These are phyloP conservation scores for Tetramorium bicarinatum DNA, from an alignment of 2,888 invertebrate species.

Conservation along the genomic window DNA sequence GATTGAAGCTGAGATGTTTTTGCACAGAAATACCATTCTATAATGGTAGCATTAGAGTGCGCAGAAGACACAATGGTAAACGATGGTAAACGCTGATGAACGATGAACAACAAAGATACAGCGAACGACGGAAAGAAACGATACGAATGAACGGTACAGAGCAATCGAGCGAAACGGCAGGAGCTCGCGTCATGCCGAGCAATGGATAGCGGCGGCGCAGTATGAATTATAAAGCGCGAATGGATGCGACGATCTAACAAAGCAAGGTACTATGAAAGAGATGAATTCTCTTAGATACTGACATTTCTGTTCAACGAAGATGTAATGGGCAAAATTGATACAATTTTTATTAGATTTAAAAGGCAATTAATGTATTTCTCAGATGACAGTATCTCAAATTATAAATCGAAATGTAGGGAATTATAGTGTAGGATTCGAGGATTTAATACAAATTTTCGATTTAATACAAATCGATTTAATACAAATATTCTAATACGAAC, in stretches of 20 bases:
- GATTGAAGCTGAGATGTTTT: background rate
- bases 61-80: background rate
- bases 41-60: background rate
- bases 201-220: background rate
- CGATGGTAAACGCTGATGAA: background rate
- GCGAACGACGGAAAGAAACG: background rate
- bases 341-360: background rate
- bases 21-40: background rate
- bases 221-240: background rate
- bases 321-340: background rate
- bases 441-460: no score
- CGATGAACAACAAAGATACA: constrained; percentile 4
- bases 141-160: background rate
- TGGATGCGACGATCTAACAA: background rate
- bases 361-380: background rate
- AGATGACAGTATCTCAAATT: background rate
- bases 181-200: background rate
- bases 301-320: background rate
- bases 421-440: background rate
- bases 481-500: background rate
- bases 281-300: background rate
- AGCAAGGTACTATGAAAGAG: constrained; percentile 3
- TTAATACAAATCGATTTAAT: no score
- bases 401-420: background rate
- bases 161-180: background rate